A percentile compares a stretch with the other conserved stretches of the same genome.
Conservation (phyloP, 2,113 vertebrate species). For the Danionella cerebrum region DNA sequence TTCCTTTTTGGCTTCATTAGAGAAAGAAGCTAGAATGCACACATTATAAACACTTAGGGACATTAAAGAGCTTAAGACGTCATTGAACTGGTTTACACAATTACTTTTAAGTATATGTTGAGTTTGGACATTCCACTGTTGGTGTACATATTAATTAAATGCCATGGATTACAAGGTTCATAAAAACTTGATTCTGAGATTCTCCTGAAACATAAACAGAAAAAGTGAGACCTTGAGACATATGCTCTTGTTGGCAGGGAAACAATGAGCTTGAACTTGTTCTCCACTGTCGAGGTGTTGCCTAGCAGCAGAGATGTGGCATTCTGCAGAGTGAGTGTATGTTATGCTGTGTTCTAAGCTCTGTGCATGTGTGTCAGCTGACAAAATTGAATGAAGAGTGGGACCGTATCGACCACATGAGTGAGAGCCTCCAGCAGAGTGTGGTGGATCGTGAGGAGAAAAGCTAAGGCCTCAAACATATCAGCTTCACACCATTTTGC, state of each 20-base stretch:
- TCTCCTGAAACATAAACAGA: neutral
- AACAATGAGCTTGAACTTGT: conserved; percentile 9
- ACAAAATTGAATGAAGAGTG: conserved; percentile 77
- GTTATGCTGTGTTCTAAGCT: conserved; percentile 18
- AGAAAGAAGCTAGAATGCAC: no score
- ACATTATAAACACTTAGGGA: no score
- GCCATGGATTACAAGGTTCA: no score
- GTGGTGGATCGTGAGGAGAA: conserved; percentile 57
- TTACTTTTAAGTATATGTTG: no score
- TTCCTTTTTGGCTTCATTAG: no score
- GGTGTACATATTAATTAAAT: no score
- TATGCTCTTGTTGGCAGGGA: neutral
- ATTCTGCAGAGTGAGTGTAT: neutral
- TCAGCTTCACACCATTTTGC: conserved; percentile 60
- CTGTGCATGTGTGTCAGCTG: conserved; percentile 56
- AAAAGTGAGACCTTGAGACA: conserved; percentile 23
- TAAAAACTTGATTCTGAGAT: neutral
- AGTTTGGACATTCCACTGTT: no score
- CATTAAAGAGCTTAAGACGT: no score
- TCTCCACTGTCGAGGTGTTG: conserved; percentile 18
- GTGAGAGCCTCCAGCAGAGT: conserved; percentile 60
- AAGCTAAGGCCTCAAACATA: conserved; percentile 53
- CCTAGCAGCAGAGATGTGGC: conserved; percentile 23
- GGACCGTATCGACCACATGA: conserved; percentile 71
- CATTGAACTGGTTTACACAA: no score